These are phyloP conservation scores for Kradibia gibbosae DNA, from an alignment of 1,140 invertebrate genomes.

Conservation along the genomic window DNA sequence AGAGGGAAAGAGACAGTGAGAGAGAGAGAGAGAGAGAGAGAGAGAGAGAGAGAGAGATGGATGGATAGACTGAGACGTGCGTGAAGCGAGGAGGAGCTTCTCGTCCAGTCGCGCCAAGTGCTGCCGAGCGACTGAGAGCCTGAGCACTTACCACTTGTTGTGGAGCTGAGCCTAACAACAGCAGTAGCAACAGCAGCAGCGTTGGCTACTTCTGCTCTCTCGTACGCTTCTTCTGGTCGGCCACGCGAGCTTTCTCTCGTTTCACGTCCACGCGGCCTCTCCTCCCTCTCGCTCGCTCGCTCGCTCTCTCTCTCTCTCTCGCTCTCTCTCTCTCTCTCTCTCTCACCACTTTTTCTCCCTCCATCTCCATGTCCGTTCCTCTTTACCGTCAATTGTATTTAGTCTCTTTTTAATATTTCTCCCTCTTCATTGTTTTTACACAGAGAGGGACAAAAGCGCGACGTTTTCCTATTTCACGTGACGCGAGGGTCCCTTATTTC, in stretches of 20 bases:
- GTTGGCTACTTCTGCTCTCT: neutral
- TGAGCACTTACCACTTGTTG: conserved; percentile 54
- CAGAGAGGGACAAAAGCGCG: neutral
- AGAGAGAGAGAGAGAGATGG: neutral
- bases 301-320: neutral
- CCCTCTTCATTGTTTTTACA: too few species aligned
- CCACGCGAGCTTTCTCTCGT: conserved; percentile 3
- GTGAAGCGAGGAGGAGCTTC: neutral
- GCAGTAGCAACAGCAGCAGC: conserved; percentile 30
- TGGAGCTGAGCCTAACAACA: conserved; percentile 26
- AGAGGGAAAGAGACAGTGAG: conserved; percentile 13
- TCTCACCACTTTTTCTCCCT: neutral
- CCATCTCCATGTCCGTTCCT: neutral
- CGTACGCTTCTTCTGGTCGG: neutral
- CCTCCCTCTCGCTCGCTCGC: neutral
- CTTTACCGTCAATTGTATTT: neutral
- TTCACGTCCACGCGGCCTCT: conserved; percentile 19
- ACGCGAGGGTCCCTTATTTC: neutral
- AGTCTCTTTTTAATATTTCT: too few species aligned
- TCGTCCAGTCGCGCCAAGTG: conserved; percentile 61
- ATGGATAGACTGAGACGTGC: neutral
- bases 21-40: too few species aligned
- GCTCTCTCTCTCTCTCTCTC: neutral
- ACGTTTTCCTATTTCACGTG: too few species aligned
- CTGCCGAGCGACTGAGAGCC: conserved; percentile 63